Evolutionary conservation across 1,140 invertebrate species (phyloP), one percentile per base, ranked within the genome.

Genomic region (Drosophila kepulauana): DNA sequence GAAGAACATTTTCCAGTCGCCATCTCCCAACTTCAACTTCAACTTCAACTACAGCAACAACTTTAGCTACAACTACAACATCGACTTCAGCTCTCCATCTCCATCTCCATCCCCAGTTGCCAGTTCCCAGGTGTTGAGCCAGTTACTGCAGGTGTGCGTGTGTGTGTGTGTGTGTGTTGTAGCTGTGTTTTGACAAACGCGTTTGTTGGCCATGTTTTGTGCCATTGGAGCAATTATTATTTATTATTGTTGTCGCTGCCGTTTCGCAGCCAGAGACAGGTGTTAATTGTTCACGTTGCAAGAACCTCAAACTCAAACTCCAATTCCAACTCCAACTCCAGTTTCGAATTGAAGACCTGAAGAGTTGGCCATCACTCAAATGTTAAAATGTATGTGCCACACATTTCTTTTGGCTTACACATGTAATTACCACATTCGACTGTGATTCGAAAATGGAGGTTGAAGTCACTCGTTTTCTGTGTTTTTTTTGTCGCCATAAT

Each of bases 171-270:
- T 63, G 41, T 59, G n/a, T 58, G 46, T 61, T 35, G 49, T 33
- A 51, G 51, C 5, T 28, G 41, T 73, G 61, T 73, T 77, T 73
- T 77, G 69, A 73, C 75, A 77, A 77, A 77, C 75, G 75, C 75
- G 71, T 74, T 78, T 84, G 81, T 73, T 85, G 81, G 81, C 81
- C 81, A 85, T 85, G 81, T 85, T 85, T 25, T 80, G 48, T 69
- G 70, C 68, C 81, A 81, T 85, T 85, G 74, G 52, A 80, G 81
- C 78, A 85, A 85, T 85, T 85, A 85, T 85, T 85, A 85, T 85
- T 85, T 85, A 84, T 84, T 85, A 84, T 81, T 86, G 77, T 64
- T 85, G 81, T 64, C 76, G 81, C 52, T 66, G 63, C 38, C 58
- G 65, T 28, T 77, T 52, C 35, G 16, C 49, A 59, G 71, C 25